Evolutionary conservation across 2,888 invertebrate species (phyloP).

Genomic region (Aleiodes alternator): DNA sequence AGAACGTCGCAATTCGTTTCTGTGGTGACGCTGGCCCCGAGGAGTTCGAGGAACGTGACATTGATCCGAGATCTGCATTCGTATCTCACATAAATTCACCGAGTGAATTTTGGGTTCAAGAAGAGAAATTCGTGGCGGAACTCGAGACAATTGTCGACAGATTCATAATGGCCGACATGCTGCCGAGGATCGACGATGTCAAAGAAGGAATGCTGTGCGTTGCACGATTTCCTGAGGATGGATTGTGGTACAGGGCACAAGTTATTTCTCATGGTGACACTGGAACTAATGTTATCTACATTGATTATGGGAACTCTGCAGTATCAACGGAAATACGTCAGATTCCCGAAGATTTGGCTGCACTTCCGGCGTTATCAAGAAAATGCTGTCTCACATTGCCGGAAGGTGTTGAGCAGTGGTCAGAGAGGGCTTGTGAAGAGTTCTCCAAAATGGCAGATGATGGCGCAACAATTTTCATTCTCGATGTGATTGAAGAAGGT

Average conservation of each 20-base stretch:
- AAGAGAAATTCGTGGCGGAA: conserved; percentile 79
- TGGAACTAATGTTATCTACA: conserved; percentile 80
- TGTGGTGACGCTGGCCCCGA: conserved; percentile 63
- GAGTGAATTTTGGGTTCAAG: conserved; percentile 85
- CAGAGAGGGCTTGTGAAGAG: conserved; percentile 68
- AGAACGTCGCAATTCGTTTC: conserved; percentile 60
- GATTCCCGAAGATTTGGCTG: conserved; percentile 79
- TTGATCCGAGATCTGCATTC: conserved; percentile 78
- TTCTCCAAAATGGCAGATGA: conserved; percentile 73
- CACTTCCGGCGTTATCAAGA: conserved; percentile 80
- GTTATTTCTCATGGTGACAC: conserved; percentile 79
- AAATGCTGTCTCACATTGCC: conserved; percentile 80
- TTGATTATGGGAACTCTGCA: conserved; percentile 84
- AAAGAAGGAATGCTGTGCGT: conserved; percentile 81
- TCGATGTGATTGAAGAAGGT: conserved; percentile 78
- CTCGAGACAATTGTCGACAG: conserved; percentile 81
- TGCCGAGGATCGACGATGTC: conserved; percentile 77
- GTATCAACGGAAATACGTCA: conserved; percentile 79
- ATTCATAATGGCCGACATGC: conserved; percentile 77
- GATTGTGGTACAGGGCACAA: conserved; percentile 84
- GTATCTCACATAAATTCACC: conserved; percentile 83
- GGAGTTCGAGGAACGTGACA: conserved; percentile 64
- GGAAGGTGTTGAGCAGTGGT: conserved; percentile 75
- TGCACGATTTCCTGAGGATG: conserved; percentile 82
- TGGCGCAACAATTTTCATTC: conserved; percentile 77